These are phyloP conservation scores for Otus sunia DNA, from an alignment of 2,113 vertebrate genomes.

Conservation along the genomic window DNA sequence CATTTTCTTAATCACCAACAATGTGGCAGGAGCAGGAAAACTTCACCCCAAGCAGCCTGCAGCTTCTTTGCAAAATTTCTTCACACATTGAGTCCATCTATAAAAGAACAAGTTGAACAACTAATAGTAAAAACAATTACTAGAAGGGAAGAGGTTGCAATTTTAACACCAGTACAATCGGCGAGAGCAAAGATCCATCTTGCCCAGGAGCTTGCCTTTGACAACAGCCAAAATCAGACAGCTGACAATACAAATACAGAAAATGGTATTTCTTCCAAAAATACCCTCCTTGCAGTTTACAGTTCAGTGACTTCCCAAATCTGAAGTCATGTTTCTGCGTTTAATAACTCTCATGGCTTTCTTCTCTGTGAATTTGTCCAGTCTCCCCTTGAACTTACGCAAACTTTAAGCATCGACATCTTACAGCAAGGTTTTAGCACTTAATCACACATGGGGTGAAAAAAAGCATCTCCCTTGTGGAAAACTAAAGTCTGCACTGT, in stretches of 20 bases:
- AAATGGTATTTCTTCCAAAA: neutral
- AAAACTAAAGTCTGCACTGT: neutral
- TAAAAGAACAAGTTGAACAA: neutral
- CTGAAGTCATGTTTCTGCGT: neutral
- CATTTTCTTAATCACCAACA: neutral
- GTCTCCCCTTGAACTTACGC: neutral
- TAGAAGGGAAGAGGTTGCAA: neutral
- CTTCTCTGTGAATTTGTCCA: neutral
- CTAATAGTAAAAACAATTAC: neutral
- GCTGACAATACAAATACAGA: neutral
- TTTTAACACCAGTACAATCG: neutral
- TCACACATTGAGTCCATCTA: neutral
- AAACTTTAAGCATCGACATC: neutral
- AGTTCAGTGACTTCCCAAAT: neutral
- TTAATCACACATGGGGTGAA: rapidly evolving
- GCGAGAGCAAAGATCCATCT: neutral
- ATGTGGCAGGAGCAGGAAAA: neutral
- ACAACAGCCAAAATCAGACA: neutral
- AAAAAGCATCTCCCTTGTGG: neutral
- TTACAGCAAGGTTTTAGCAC: neutral
- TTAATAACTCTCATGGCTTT: neutral
- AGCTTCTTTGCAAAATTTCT: neutral
- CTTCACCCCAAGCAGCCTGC: neutral
- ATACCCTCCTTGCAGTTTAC: neutral
- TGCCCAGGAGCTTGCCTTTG: neutral